phyloP scores from a whole-genome alignment of 2,113 vertebrate genomes.

The Serinus canaria region DNA sequence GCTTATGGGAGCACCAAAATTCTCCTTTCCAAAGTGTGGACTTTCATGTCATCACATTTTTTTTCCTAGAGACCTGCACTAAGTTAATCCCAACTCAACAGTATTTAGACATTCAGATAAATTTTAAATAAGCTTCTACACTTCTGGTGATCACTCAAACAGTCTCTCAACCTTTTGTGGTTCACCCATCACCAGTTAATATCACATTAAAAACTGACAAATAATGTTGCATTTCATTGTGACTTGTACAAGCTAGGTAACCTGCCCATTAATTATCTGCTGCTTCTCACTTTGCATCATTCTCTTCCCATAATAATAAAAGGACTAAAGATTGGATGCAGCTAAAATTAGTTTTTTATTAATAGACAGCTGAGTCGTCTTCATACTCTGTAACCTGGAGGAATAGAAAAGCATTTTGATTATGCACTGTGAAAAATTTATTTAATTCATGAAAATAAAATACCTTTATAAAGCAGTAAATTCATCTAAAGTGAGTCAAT shows the following conservation, averaged over 20 bases:
- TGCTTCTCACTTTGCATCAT: slow-evolving; percentile 2
- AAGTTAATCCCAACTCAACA: not conserved
- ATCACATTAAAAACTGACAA: slow-evolving; percentile 28
- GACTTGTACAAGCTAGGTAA: not conserved
- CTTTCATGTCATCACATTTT: not conserved
- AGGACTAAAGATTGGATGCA: not conserved
- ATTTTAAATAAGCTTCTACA: not conserved
- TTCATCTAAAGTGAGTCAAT: not conserved
- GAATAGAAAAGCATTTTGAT: not conserved
- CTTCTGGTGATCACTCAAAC: slow-evolving; percentile 15
- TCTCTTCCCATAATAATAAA: not conserved
- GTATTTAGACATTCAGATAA: not conserved
- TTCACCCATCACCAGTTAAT: slow-evolving; percentile 36
- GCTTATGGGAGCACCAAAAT: not conserved
- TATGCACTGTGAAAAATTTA: not conserved
- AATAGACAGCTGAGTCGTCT: not conserved
- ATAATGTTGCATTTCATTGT: slow-evolving; percentile 13
- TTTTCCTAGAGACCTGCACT: not conserved
- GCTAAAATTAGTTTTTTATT: slow-evolving; percentile 35
- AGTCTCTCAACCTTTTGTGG: slow-evolving; percentile 7
- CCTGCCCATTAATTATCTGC: slow-evolving; percentile 28
- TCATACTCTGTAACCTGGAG: not conserved
- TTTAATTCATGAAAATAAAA: slow-evolving; percentile 13
- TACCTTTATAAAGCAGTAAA: not conserved
- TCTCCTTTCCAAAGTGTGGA: not conserved